Percentiles rank a stretch among this genome's conserved stretches.
Conservation (phyloP, 2,888 invertebrate species). For the Cistogaster globosa region DNA sequence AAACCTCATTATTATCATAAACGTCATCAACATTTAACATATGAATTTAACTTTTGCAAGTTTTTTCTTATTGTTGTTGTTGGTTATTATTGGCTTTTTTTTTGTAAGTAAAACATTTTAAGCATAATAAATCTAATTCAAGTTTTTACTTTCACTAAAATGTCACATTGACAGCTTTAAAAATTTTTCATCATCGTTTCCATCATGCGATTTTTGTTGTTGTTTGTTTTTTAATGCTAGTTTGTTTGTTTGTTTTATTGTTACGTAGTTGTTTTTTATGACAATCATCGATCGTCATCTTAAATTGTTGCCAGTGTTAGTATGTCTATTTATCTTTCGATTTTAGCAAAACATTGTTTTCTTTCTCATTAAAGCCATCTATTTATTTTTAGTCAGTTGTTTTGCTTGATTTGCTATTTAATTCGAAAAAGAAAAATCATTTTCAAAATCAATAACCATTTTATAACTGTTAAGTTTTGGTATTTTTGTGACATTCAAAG, state of each 20-base stretch:
- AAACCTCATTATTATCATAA: constrained; percentile 53
- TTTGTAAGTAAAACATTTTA: constrained; percentile 52
- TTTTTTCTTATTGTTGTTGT: constrained; percentile 3
- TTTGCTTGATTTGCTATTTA: constrained; percentile 33
- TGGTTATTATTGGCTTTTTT: constrained; percentile 1
- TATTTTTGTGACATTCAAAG: constrained; percentile 66
- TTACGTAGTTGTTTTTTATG: constrained; percentile 67
- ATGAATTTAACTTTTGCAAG: constrained; percentile 18
- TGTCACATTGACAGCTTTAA: constrained; percentile 70
- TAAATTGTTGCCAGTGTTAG: constrained; percentile 71
- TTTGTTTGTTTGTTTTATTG: constrained; percentile 50
- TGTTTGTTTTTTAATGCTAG: not conserved
- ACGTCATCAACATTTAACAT: constrained; percentile 34
- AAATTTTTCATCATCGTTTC: constrained; percentile 63
- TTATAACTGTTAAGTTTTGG: constrained; percentile 41
- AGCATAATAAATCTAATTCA: constrained; percentile 70
- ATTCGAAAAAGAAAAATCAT: constrained; percentile 26
- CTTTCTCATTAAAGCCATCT: constrained; percentile 31
- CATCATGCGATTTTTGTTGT: constrained; percentile 19
- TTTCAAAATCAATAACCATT: constrained; percentile 64
- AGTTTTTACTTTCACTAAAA: constrained; percentile 69
- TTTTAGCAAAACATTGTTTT: constrained; percentile 60
- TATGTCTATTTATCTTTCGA: constrained; percentile 67
- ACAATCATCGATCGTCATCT: constrained; percentile 81
- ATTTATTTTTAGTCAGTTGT: not conserved